Conservation (phyloP, 2,888 invertebrate species). For the Brenthis ino region DNA sequence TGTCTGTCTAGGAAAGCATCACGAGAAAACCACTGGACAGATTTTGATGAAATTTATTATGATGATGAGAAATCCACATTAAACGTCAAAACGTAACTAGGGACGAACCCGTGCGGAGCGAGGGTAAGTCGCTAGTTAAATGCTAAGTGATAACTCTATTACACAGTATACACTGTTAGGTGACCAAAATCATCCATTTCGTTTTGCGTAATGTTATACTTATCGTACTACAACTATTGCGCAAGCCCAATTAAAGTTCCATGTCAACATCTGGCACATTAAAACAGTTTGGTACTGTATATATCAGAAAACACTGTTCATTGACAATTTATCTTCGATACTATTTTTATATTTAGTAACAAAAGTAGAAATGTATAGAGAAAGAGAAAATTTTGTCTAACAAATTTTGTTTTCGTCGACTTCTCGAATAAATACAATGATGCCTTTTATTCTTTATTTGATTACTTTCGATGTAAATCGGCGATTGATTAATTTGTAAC, state of each 20-base stretch:
- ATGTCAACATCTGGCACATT: conserved; percentile 54
- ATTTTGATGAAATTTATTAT: too few species aligned
- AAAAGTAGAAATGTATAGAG: neutral
- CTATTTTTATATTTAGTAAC: neutral
- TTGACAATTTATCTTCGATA: neutral
- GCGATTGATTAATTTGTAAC: neutral
- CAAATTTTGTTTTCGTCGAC: neutral
- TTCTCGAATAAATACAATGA: conserved; percentile 4
- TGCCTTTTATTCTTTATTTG: neutral
- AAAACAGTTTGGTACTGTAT: neutral
- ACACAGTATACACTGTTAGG: too few species aligned
- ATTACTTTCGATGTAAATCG: neutral
- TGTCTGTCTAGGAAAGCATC: too few species aligned
- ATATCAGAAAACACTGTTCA: neutral
- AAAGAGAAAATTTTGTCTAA: neutral
- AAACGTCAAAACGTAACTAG: too few species aligned
- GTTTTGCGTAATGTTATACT: conserved; percentile 9
- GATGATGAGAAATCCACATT: too few species aligned
- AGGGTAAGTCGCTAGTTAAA: too few species aligned
- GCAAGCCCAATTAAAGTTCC: conserved; percentile 53
- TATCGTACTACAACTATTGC: conserved; percentile 46
- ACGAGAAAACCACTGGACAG: too few species aligned
- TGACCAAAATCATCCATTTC: too few species aligned
- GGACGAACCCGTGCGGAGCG: too few species aligned
- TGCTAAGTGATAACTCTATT: too few species aligned